Percentiles rank a stretch among this genome's conserved stretches.
These are phyloP conservation scores for Drosophila oshimai DNA, from an alignment of 1,140 invertebrate genomes.

Conservation along the genomic window DNA sequence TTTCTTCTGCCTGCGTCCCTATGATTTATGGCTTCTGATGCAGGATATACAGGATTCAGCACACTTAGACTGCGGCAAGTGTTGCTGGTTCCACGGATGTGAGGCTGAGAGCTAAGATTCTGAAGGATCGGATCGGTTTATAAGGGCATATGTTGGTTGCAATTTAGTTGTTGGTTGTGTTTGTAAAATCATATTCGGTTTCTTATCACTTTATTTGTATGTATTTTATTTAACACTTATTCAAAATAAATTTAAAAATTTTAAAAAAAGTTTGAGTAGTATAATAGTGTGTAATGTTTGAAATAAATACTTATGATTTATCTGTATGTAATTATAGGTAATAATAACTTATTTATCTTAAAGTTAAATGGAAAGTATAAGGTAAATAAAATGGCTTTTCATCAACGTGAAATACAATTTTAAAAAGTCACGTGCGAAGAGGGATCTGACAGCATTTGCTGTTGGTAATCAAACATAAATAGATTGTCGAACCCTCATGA, in stretches of 20 bases:
- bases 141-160: conserved; percentile 17
- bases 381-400: no score
- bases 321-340: no score
- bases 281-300: no score
- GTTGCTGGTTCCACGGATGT: conserved; percentile 27
- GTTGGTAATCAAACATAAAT: conserved; percentile 49
- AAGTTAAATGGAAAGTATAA: no score
- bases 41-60: conserved; percentile 50
- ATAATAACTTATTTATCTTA: no score
- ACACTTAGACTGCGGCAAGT: conserved; percentile 58
- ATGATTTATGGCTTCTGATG: conserved; percentile 59
- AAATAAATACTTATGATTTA: no score
- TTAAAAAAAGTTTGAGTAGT: no score
- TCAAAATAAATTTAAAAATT: no score
- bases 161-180: not conserved
- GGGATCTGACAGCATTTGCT: conserved; percentile 41
- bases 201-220: no score
- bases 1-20: conserved; percentile 42
- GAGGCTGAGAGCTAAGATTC: not conserved
- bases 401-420: no score
- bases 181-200: no score
- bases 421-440: conserved; percentile 64
- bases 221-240: no score
- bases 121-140: conserved; percentile 12
- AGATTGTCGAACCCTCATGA: conserved; percentile 12